A percentile compares a stretch with the other conserved stretches of the same genome.
These are phyloP conservation scores for Neodon shergylaensis DNA, from an alignment of 2,113 vertebrate genomes.

Conservation along the genomic window DNA sequence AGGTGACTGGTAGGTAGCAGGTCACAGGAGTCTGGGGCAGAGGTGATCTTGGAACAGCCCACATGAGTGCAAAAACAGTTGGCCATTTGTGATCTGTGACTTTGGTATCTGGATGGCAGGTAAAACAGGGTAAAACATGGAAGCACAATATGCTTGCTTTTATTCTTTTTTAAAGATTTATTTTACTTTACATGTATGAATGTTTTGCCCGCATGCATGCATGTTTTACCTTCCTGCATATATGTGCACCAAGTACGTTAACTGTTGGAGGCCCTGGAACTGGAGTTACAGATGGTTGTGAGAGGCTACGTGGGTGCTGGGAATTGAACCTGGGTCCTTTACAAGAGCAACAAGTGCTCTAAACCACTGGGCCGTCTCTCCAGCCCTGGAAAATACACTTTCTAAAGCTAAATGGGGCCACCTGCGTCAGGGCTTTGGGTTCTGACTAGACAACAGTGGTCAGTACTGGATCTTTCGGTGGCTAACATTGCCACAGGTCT, in stretches of 20 bases:
- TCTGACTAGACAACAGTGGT: neutral
- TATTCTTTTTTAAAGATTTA: neutral
- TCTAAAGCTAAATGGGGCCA: neutral
- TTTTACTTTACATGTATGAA: neutral
- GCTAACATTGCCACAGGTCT: neutral
- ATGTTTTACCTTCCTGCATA: too few relatives aligned
- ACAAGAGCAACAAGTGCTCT: neutral
- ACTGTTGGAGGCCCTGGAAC: neutral
- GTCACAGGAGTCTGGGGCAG: neutral
- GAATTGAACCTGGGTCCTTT: neutral
- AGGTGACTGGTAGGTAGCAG: neutral
- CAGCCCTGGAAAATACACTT: neutral
- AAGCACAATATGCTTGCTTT: neutral
- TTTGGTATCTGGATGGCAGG: neutral
- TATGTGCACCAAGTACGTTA: neutral
- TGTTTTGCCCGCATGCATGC: neutral
- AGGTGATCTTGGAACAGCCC: neutral
- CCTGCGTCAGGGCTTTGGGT: neutral
- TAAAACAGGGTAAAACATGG: neutral
- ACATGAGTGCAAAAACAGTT: neutral
- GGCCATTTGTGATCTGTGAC: neutral
- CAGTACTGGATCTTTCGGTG: neutral
- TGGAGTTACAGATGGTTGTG: neutral
- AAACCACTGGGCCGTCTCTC: too few relatives aligned
- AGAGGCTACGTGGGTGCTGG: neutral